These are phyloP conservation scores for mouse (Mus musculus) DNA, from an alignment of 2,113 vertebrate genomes.

Conservation along the genomic window DNA sequence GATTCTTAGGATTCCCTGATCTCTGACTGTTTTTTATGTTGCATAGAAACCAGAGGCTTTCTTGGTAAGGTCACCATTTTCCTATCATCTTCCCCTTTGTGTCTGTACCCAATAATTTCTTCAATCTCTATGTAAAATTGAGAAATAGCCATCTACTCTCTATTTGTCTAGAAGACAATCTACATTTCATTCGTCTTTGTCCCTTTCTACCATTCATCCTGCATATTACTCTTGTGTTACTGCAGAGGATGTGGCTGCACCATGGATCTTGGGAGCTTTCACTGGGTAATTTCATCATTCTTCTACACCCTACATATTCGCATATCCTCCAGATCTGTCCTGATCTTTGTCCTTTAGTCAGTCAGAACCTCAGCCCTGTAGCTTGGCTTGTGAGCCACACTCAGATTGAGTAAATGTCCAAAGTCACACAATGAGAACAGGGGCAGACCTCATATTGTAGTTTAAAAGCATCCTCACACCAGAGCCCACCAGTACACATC, in stretches of 20 bases:
- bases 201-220: neutral
- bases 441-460: neutral
- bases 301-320: neutral
- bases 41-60: neutral
- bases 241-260: accelerated
- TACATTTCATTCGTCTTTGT: neutral
- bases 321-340: neutral
- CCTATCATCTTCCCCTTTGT: neutral
- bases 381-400: neutral
- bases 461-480: neutral
- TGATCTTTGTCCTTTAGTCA: neutral
- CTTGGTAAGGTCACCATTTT: neutral
- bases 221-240: neutral
- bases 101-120: neutral
- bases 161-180: neutral
- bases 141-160: neutral
- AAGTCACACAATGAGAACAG: neutral
- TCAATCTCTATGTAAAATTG: neutral
- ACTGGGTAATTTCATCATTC: neutral
- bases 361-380: neutral
- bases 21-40: neutral
- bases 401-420: neutral
- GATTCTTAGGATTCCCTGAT: neutral
- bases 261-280: neutral
- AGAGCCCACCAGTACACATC: neutral